Evolutionary conservation across 2,797 vertebrate species (phyloP), one percentile per base, ranked within the genome.

Genomic region (Poeciliopsis gracilis): DNA sequence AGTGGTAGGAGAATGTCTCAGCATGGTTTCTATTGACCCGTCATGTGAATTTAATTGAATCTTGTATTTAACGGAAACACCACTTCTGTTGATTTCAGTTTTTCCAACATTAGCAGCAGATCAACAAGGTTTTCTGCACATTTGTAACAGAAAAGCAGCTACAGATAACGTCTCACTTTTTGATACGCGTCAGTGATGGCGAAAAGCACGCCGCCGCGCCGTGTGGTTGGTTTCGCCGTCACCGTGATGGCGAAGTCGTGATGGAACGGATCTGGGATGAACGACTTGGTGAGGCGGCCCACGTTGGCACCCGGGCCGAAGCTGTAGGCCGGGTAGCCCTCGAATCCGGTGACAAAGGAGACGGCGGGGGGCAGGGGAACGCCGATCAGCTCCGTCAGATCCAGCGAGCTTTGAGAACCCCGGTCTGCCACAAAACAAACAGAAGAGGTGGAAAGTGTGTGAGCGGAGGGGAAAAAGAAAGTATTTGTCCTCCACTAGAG

Each of bases 321-420:
- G 91, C 95, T 98, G 92, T 99, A 99, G 6, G 98, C 98, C 0
- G 98, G 97, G 89, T 97, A 98, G 3, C 98, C 98, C 85, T 97
- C 97, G 0, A 97, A 98, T 66, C 98, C 98, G 0, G 97, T 97
- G 57, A 99, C 94, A 41, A 99, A 99, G 90, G 97, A 97, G 84
- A 99, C 96, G 0, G 97, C 97, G 0, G 97, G 96, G 33, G 98
- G 98, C 13, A 99, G 95, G 0, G 98, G 98, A 18, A 99, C 97
- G 2, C 98, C 98, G 18, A 99, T 97, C 77, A 99, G 80, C 91
- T 98, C 97, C 0, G 97, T 98, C 85, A 99, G 96, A 90, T 99
- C 98, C 92, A 98, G 92, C 13, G 93, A 93, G 72, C 92, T 93
- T 80, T 89, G 95, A 16, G 95, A 92, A 28, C 93, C 91, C 4